Conservation (phyloP, 2,797 vertebrate species). For the Lacerta agilis region DNA sequence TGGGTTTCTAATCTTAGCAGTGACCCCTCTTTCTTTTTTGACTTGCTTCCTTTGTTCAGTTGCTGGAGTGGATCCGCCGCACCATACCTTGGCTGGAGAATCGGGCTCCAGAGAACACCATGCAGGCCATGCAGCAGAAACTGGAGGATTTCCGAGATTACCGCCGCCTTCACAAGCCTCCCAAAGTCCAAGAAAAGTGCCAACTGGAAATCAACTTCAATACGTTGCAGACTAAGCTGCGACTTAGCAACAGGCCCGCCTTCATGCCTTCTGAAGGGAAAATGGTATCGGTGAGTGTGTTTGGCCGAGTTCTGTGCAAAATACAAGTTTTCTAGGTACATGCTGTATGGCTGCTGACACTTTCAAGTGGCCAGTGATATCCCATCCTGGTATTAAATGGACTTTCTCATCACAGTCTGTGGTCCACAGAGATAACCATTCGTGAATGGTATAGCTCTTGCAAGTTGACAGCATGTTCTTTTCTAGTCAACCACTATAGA, state of each 20-base stretch:
- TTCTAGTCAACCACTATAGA: neutral
- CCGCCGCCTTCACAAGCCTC: constrained; percentile 94
- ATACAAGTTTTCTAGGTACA: neutral
- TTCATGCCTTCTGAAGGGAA: constrained; percentile 99
- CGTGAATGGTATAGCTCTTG: neutral
- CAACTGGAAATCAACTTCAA: constrained; percentile 99
- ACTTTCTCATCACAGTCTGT: neutral
- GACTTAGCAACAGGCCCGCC: constrained; percentile 96
- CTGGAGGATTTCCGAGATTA: constrained; percentile 98
- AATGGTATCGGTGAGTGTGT: constrained; percentile 92
- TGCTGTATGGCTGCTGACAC: neutral
- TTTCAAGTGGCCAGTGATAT: neutral
- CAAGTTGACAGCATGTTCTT: neutral
- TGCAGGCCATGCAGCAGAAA: constrained; percentile 99
- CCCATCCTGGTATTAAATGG: neutral
- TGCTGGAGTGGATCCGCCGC: constrained; percentile 97
- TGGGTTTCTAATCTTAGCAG: neutral
- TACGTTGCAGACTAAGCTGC: constrained; percentile 96
- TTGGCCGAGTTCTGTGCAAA: neutral
- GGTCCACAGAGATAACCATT: neutral
- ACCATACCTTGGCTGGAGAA: constrained; percentile 99
- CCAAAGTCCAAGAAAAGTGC: constrained; percentile 98
- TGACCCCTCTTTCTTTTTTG: neutral
- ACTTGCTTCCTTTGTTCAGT: constrained; percentile 70
- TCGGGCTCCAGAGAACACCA: constrained; percentile 94